These are phyloP conservation scores for Rhinopomastus cyanomelas DNA, from an alignment of 2,113 vertebrate species.

Conservation along the genomic window DNA sequence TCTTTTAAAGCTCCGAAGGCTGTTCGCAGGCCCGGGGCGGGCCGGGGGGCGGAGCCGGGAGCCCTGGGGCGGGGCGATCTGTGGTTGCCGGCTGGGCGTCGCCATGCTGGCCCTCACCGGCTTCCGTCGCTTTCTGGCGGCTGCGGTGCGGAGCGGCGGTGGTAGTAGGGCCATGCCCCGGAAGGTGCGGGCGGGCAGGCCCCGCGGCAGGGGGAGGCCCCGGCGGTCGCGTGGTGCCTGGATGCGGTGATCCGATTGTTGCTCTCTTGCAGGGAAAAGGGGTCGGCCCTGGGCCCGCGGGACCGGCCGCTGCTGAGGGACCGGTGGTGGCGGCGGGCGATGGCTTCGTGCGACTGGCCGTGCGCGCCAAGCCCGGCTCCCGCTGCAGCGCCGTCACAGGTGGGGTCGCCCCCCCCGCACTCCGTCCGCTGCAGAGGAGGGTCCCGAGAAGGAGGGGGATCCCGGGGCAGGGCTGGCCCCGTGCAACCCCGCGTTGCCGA, in stretches of 20 bases:
- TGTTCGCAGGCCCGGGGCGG: too few relatives aligned
- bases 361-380: slow-evolving; percentile 88
- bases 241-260: not conserved
- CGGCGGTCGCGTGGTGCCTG: accelerated
- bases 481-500: too few relatives aligned
- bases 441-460: too few relatives aligned
- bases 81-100: not conserved
- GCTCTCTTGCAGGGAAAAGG: not conserved
- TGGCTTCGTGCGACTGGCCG: slow-evolving; percentile 75
- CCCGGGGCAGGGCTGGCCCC: too few relatives aligned
- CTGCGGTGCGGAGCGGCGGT: not conserved
- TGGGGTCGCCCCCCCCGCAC: not conserved
- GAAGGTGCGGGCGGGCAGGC: not conserved
- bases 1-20: not conserved
- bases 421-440: too few relatives aligned
- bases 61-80: not conserved
- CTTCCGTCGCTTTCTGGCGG: not conserved
- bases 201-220: accelerated
- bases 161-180: slow-evolving; percentile 12
- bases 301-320: not conserved
- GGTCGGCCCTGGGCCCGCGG: not conserved
- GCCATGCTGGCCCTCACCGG: not conserved
- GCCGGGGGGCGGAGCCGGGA: not conserved
- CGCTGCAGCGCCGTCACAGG: slow-evolving; percentile 75
- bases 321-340: not conserved